These are phyloP conservation scores for Neuroterus valhalla DNA, from an alignment of 1,140 invertebrate species.

Conservation along the genomic window DNA sequence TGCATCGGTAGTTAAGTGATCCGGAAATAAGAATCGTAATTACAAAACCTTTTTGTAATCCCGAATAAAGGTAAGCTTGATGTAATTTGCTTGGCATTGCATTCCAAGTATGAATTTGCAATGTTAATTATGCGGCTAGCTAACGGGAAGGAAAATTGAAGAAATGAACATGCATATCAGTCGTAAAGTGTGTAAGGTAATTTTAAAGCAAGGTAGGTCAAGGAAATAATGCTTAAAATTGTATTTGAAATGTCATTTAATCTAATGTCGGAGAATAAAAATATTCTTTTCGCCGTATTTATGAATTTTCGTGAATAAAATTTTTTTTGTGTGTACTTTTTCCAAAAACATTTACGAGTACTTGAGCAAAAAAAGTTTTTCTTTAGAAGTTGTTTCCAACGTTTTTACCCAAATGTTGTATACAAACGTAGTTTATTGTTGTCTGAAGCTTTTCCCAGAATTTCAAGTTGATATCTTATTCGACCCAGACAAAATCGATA, in stretches of 20 bases:
- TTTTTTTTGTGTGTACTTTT: neutral
- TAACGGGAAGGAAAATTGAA: neutral
- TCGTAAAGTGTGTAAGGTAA: neutral
- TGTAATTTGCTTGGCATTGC: neutral
- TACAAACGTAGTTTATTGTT: too few relatives aligned
- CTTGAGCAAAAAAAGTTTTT: too few relatives aligned
- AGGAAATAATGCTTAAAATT: neutral
- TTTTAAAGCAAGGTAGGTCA: constrained; percentile 18
- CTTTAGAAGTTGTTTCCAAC: too few relatives aligned
- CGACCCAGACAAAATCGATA: too few relatives aligned
- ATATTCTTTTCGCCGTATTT: neutral
- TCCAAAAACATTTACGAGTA: neutral
- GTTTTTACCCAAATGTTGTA: too few relatives aligned
- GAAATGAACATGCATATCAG: constrained; percentile 7
- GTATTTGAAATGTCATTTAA: constrained; percentile 17
- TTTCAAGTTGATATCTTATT: too few relatives aligned
- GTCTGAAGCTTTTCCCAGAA: too few relatives aligned
- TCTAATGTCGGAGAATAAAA: neutral
- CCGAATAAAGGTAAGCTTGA: neutral
- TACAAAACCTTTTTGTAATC: neutral
- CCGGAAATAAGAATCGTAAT: neutral
- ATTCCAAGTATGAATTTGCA: constrained; percentile 3
- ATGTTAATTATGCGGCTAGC: neutral
- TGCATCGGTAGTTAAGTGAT: neutral
- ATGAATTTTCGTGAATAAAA: neutral